A percentile compares a stretch with the other conserved stretches of the same genome.
Evolutionary conservation across 2,113 vertebrate genomes (phyloP).

Genomic region (Malaclemys terrapin): DNA sequence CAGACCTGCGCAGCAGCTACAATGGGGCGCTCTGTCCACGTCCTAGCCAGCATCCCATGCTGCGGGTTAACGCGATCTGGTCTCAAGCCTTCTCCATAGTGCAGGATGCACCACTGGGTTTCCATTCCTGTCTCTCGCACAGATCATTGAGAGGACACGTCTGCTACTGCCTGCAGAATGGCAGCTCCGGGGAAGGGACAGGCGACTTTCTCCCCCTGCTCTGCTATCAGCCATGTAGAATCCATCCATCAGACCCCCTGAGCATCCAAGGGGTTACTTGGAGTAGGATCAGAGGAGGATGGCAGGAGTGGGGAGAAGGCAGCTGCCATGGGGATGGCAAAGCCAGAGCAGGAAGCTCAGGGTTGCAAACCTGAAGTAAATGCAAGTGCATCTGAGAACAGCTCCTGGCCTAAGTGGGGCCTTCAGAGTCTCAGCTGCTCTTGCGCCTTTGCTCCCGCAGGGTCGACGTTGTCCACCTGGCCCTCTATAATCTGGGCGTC

Average conservation of each 20-base stretch:
- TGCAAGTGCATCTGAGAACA: background rate
- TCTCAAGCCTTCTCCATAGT: background rate
- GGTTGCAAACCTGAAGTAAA: background rate
- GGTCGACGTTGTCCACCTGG: conserved; percentile 96
- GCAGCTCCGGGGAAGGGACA: background rate
- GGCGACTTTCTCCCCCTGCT: background rate
- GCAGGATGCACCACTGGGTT: background rate
- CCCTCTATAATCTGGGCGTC: conserved; percentile 94
- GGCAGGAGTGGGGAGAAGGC: background rate
- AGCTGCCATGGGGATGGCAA: background rate
- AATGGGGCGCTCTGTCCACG: too few relatives aligned
- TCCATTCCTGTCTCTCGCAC: background rate
- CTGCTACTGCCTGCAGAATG: background rate
- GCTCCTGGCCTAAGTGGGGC: background rate
- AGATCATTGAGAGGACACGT: background rate
- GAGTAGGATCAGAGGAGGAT: background rate
- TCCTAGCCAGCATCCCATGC: background rate
- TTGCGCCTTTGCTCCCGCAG: conserved; percentile 66
- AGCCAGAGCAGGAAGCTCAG: background rate
- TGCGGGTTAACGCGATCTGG: background rate
- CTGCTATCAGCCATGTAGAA: background rate
- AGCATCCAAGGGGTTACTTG: background rate
- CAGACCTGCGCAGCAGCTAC: background rate
- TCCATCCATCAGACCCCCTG: background rate
- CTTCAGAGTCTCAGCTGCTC: background rate